Percentiles rank a stretch among this genome's conserved stretches.
phyloP scores from a whole-genome alignment of 2,797 vertebrate species.

The Strix occidentalis region DNA sequence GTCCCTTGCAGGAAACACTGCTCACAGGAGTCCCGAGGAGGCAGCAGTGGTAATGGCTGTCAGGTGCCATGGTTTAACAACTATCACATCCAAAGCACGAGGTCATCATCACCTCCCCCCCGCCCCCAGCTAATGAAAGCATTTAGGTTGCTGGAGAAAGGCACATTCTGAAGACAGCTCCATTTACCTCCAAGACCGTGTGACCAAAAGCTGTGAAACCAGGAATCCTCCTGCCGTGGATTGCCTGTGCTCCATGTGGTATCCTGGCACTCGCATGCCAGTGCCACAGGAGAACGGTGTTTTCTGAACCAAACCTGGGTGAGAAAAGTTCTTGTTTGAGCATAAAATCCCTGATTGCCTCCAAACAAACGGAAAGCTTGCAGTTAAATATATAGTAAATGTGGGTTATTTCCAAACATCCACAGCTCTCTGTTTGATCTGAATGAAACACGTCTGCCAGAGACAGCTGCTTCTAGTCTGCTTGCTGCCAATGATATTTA shows the following conservation, averaged over 20 bases:
- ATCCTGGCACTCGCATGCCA: neutral
- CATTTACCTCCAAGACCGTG: neutral
- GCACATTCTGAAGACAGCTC: neutral
- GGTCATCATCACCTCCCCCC: neutral
- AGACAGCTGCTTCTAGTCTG: slow-evolving; percentile 31
- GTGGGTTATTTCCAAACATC: slow-evolving; percentile 27
- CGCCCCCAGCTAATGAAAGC: neutral
- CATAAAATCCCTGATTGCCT: neutral
- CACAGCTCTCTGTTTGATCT: neutral
- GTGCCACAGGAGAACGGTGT: neutral
- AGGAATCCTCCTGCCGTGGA: neutral
- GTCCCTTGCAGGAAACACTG: neutral
- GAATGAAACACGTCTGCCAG: slow-evolving; percentile 21
- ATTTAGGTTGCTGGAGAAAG: neutral
- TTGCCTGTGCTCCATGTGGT: neutral
- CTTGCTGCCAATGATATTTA: slow-evolving; percentile 19
- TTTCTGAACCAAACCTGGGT: slow-evolving; percentile 17
- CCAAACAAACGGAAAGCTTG: neutral
- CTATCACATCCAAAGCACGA: neutral
- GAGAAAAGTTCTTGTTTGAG: slow-evolving; percentile 6
- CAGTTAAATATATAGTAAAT: slow-evolving; percentile 10
- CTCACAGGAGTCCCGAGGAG: neutral
- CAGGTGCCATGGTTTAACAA: neutral
- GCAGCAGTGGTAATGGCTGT: neutral
- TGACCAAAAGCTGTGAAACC: neutral